These are phyloP conservation scores for Lathronympha strigana DNA, from an alignment of 2,888 invertebrate species.

Conservation along the genomic window DNA sequence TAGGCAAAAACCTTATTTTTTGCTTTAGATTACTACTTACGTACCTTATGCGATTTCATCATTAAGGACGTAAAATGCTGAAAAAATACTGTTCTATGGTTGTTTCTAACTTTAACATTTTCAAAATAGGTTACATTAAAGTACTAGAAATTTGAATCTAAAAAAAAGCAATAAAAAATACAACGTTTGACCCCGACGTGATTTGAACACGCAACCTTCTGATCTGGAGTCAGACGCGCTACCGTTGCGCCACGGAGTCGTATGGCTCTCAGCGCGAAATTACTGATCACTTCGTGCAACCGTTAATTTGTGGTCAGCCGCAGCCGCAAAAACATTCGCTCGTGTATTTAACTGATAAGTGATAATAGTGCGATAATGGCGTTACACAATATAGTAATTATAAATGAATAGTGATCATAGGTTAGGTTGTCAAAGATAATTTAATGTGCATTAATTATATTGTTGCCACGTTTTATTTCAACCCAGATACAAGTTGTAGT, in stretches of 20 bases:
- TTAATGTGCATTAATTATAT: too few species aligned
- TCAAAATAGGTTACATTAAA: too few species aligned
- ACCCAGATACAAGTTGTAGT: too few species aligned
- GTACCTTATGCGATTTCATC: too few species aligned
- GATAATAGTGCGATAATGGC: not conserved
- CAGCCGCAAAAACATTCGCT: not conserved
- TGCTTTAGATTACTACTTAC: too few species aligned
- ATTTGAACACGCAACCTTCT: constrained; percentile 43
- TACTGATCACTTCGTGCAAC: constrained; percentile 30
- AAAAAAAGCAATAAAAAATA: constrained; percentile 23
- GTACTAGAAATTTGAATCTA: not conserved
- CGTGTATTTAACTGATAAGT: constrained; percentile 1
- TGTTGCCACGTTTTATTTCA: too few species aligned
- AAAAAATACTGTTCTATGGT: too few species aligned
- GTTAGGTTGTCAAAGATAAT: not conserved
- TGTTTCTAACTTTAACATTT: too few species aligned
- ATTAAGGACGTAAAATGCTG: too few species aligned
- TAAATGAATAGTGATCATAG: not conserved
- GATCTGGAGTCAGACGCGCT: constrained; percentile 86
- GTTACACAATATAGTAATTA: not conserved
- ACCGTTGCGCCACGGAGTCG: constrained; percentile 83
- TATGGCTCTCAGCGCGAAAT: constrained; percentile 49
- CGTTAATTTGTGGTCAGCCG: constrained; percentile 12
- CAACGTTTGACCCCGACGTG: constrained; percentile 64
- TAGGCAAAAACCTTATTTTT: too few species aligned